Conservation (phyloP, 30 jellyfish, hydroid and myxozoan species). For the Aurelia sp. region DNA sequence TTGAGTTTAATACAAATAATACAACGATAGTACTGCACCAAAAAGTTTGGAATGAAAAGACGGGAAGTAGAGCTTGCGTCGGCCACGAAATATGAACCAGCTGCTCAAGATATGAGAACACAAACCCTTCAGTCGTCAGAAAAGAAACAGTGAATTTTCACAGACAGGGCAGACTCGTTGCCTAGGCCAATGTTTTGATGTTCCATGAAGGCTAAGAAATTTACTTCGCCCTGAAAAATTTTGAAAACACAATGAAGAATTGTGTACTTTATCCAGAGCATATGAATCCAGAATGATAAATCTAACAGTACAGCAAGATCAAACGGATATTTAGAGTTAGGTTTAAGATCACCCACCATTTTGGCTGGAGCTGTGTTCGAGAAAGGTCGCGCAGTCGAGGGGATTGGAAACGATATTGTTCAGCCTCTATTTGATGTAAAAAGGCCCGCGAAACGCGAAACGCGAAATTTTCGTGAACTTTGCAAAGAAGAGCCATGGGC, state of each 20-base stretch:
- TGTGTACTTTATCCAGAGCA: no score
- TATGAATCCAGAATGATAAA: not conserved
- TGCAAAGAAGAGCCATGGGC: no score
- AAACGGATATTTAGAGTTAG: not conserved
- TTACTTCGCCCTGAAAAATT: no score
- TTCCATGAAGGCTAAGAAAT: not conserved
- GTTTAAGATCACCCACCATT: slow-evolving; percentile 5
- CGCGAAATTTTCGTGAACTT: not conserved
- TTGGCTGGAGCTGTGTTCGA: slow-evolving; percentile 15
- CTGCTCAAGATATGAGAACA: not conserved
- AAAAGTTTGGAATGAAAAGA: not conserved
- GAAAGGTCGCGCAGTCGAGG: slow-evolving; percentile 1
- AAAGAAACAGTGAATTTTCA: not conserved
- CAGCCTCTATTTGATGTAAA: slow-evolving; percentile 4
- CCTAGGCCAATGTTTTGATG: not conserved
- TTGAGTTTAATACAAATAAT: not conserved
- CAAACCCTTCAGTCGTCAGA: not conserved
- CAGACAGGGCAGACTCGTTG: not conserved
- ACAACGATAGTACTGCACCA: no score
- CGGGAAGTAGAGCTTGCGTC: no score
- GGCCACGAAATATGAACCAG: no score
- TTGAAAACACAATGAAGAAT: no score
- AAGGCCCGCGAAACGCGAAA: not conserved
- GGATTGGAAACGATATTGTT: not conserved
- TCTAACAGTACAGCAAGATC: not conserved